Conservation (phyloP, 2,888 invertebrate species). For the Amblyjoppa proteus region DNA sequence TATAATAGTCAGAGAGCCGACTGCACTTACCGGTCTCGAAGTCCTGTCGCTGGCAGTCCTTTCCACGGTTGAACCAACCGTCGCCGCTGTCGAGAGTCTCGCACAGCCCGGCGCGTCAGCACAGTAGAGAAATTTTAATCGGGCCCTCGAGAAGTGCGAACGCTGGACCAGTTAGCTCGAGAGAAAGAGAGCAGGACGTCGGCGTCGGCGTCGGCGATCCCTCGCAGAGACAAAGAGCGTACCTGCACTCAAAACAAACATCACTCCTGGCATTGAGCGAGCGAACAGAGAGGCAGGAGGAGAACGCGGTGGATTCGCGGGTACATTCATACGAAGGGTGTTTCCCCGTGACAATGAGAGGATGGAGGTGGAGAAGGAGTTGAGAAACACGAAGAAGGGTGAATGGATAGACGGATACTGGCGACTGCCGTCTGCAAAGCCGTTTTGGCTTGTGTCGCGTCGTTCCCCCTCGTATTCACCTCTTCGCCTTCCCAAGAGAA, state of each 20-base stretch:
- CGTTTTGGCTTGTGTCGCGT: slow-evolving; percentile 48
- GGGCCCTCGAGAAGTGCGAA: slow-evolving; percentile 45
- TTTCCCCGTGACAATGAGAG: slow-evolving; percentile 61
- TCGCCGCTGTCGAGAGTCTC: neutral
- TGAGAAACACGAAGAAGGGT: slow-evolving; percentile 20
- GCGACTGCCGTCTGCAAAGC: slow-evolving; percentile 49
- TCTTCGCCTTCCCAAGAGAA: slow-evolving; percentile 63
- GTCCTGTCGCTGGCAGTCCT: slow-evolving; percentile 15
- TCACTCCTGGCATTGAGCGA: slow-evolving; percentile 71
- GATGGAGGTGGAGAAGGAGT: neutral
- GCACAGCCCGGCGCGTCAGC: neutral
- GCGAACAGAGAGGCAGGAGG: slow-evolving; percentile 18
- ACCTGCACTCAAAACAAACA: slow-evolving; percentile 84
- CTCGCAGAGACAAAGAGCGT: slow-evolving; percentile 81
- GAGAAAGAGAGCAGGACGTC: slow-evolving; percentile 46
- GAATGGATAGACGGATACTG: slow-evolving; percentile 40
- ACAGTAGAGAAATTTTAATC: slow-evolving; percentile 45
- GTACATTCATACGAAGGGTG: slow-evolving; percentile 63
- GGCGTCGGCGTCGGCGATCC: slow-evolving; percentile 70
- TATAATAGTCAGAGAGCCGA: slow-evolving; percentile 37
- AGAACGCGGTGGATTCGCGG: slow-evolving; percentile 37
- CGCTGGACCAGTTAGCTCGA: slow-evolving; percentile 17
- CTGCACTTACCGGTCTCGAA: slow-evolving; percentile 31
- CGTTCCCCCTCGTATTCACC: slow-evolving; percentile 23
- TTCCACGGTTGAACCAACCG: slow-evolving; percentile 21